Conservation (phyloP, 2,888 invertebrate species). For the Galerucella pusilla region DNA sequence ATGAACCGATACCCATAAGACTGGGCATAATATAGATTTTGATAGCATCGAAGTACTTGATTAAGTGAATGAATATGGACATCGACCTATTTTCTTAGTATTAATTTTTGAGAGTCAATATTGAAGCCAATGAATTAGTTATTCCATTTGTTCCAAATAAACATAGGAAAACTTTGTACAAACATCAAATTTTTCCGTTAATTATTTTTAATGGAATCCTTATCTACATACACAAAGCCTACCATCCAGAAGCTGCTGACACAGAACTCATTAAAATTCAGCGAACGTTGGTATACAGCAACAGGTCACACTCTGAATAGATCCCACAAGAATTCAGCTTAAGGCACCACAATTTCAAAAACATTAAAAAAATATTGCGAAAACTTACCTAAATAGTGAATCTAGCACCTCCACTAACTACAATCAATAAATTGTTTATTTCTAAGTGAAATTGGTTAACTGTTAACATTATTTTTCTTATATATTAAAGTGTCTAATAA, state of each 20-base stretch:
- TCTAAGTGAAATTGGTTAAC: neutral
- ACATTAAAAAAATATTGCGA: neutral
- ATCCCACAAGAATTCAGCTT: slow-evolving; percentile 2
- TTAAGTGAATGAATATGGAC: too few species aligned
- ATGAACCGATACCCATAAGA: too few species aligned
- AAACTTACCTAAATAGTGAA: slow-evolving; percentile 19
- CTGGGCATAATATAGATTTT: too few species aligned
- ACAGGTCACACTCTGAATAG: slow-evolving; percentile 16
- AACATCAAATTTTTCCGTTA: too few species aligned
- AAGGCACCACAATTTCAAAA: neutral
- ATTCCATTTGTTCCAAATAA: too few species aligned
- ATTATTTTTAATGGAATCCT: too few species aligned
- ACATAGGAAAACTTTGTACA: too few species aligned
- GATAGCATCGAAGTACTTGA: too few species aligned
- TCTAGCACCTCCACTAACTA: neutral
- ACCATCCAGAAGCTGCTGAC: neutral
- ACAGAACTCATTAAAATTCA: slow-evolving; percentile 10
- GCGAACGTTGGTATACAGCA: slow-evolving; percentile 7
- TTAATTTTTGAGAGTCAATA: too few species aligned
- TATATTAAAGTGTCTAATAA: too few species aligned
- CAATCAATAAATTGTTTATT: neutral
- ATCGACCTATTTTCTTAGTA: too few species aligned
- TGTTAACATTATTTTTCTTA: neutral
- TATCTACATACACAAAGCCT: neutral
- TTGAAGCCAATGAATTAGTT: too few species aligned